Conservation (phyloP, 2,888 invertebrate species). For the Schizaphis graminum region DNA sequence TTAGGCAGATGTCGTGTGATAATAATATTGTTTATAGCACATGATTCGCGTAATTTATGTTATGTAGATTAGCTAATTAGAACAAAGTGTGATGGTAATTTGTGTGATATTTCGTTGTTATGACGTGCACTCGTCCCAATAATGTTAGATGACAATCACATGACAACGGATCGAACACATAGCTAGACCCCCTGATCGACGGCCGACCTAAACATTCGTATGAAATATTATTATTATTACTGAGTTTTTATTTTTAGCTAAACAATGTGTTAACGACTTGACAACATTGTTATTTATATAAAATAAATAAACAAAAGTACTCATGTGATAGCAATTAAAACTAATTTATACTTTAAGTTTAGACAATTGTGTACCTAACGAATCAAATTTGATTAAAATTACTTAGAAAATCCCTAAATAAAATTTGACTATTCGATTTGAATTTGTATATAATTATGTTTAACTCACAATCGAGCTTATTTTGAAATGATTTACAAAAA, state of each 20-base stretch:
- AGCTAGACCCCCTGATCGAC: neutral
- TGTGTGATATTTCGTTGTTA: neutral
- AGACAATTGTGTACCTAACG: too few relatives aligned
- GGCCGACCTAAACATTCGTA: neutral
- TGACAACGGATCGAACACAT: neutral
- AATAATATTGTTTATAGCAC: neutral
- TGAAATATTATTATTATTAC: neutral
- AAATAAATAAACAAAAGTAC: neutral
- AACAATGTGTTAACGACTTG: neutral
- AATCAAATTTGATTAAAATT: neutral
- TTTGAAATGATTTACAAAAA: neutral
- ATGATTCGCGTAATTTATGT: neutral
- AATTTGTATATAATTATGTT: neutral
- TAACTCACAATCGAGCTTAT: neutral
- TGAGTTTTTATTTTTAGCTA: neutral
- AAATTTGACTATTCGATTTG: neutral
- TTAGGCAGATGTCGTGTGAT: neutral
- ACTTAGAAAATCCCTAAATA: neutral
- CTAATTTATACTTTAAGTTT: neutral
- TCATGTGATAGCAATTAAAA: neutral
- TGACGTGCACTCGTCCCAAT: neutral
- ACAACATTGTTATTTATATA: neutral
- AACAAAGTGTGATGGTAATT: neutral
- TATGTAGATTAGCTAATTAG: neutral
- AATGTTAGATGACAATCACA: neutral